Conservation (phyloP, 2,113 vertebrate genomes). For the Paratilapia polleni region DNA sequence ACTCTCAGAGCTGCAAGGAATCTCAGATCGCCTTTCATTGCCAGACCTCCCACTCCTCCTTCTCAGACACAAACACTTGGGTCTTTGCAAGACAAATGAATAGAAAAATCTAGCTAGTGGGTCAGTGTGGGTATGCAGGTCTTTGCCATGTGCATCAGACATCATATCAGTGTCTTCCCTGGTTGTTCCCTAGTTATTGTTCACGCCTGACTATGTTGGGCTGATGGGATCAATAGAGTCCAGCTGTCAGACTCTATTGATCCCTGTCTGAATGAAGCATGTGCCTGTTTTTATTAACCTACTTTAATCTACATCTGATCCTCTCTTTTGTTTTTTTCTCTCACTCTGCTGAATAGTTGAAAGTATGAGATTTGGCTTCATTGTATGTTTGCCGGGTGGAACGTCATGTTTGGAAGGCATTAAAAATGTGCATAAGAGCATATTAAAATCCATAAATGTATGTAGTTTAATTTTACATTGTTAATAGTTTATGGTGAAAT, state of each 20-base stretch:
- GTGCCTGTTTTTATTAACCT: constrained; percentile 13
- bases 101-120: background rate
- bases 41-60: constrained; percentile 11
- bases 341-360: background rate
- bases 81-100: background rate
- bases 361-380: background rate
- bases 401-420: background rate
- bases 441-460: background rate
- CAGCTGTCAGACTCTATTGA: constrained; percentile 2
- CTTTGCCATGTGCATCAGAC: background rate
- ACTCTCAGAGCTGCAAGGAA: constrained; percentile 35
- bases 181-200: background rate
- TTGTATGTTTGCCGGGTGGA: background rate
- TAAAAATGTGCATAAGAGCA: background rate
- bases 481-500: background rate
- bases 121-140: background rate
- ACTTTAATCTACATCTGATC: background rate
- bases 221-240: constrained; percentile 20
- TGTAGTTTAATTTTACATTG: constrained; percentile 27
- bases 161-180: background rate
- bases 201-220: background rate
- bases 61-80: background rate
- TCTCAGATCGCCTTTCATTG: constrained; percentile 43
- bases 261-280: constrained; percentile 3
- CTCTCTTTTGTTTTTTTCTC: background rate